These are phyloP conservation scores for Smutsia gigantea DNA, from an alignment of 2,797 vertebrate species.

Conservation along the genomic window DNA sequence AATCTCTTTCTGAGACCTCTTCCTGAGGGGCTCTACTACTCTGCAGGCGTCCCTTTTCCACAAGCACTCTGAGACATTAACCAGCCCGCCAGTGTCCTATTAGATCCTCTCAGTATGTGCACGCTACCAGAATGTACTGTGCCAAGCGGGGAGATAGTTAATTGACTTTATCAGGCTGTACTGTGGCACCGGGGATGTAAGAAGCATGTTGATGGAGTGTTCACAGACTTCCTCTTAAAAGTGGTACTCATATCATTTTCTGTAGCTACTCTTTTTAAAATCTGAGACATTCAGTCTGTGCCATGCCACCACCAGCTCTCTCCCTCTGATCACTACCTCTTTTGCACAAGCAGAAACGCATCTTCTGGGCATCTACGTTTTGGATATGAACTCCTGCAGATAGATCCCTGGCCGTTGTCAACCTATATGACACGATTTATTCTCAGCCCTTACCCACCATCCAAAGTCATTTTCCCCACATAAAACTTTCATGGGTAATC, in stretches of 20 bases:
- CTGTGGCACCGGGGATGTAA: neutral
- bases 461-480: conserved; percentile 45
- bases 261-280: neutral
- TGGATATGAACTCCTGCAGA: neutral
- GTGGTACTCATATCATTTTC: neutral
- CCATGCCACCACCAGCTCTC: neutral
- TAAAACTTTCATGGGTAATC: conserved; percentile 39
- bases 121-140: neutral
- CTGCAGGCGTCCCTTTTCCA: neutral
- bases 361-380: neutral
- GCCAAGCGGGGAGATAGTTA: no score
- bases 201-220: neutral
- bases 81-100: neutral
- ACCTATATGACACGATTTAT: neutral
- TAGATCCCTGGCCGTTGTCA: neutral
- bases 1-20: neutral
- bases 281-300: neutral
- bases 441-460: neutral
- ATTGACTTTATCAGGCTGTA: neutral
- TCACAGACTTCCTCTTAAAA: neutral
- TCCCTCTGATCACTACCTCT: neutral
- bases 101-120: neutral
- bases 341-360: neutral
- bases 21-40: rapidly evolving
- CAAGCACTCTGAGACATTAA: neutral